phyloP scores from a whole-genome alignment of 2,113 vertebrate species.

The Dolichallabes microphthalmus region DNA sequence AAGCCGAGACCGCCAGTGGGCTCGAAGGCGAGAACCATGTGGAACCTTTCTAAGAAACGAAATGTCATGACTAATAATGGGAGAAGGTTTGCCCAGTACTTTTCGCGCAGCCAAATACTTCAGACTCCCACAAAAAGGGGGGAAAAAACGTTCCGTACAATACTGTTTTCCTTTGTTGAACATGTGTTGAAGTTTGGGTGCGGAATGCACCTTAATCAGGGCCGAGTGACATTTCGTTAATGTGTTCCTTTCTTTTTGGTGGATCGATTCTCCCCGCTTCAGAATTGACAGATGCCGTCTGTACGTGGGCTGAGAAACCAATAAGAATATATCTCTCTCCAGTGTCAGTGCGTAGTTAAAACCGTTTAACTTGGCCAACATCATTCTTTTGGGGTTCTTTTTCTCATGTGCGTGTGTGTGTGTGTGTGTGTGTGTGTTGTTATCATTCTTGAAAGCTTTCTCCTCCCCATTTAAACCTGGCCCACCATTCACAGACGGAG shows the following conservation, averaged over 20 bases:
- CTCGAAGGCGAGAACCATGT: slow-evolving; percentile 30
- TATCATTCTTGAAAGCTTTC: slow-evolving; percentile 32
- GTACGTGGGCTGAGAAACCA: slow-evolving; percentile 46
- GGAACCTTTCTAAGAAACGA: slow-evolving; percentile 55
- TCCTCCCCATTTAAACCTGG: slow-evolving; percentile 41
- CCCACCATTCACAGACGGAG: slow-evolving; percentile 41
- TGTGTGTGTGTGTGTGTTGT: slow-evolving; percentile 1
- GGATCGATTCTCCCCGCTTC: slow-evolving; percentile 54
- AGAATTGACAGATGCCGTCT: slow-evolving; percentile 52
- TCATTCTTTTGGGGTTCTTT: slow-evolving; percentile 40
- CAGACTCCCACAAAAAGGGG: not conserved
- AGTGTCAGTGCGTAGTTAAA: slow-evolving; percentile 32
- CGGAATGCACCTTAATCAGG: slow-evolving; percentile 48
- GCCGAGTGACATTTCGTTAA: slow-evolving; percentile 53
- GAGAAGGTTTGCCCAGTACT: slow-evolving; percentile 23
- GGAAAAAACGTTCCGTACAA: not conserved
- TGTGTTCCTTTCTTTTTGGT: slow-evolving; percentile 52
- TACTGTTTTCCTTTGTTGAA: slow-evolving; percentile 42
- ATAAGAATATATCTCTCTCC: slow-evolving; percentile 40
- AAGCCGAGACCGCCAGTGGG: slow-evolving; percentile 7
- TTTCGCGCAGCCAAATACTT: slow-evolving; percentile 28
- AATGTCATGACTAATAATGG: slow-evolving; percentile 51
- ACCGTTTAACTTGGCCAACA: slow-evolving; percentile 31
- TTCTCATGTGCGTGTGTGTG: not conserved
- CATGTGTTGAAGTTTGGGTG: slow-evolving; percentile 32